Evolutionary conservation across 2,113 vertebrate genomes (phyloP), one percentile per base, ranked within the genome.

Genomic region (Phrynosoma blainvillii): DNA sequence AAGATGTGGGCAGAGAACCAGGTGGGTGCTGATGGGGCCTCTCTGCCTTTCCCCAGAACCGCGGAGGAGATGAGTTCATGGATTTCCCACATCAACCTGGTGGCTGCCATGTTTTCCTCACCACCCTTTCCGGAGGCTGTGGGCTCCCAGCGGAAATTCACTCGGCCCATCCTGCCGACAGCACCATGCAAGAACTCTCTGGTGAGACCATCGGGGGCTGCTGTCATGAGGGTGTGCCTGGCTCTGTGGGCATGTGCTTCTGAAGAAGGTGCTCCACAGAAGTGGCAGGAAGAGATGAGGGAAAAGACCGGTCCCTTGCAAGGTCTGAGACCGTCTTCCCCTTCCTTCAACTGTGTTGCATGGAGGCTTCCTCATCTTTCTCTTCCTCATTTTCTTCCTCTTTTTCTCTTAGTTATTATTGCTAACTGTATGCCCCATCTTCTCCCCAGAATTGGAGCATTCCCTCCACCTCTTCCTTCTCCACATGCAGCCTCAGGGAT

Each of bases 121-220:
- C 98, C 98, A 0, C 98, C 98, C 0, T 99, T 99, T 84, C 98
- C 98, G 0, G 98, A 98, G 0, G 98, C 98, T 0, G 97, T 99
- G 1, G 98, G 98, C 66, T 99, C 98, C 59, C 98, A 98, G 94
- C 97, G 96, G 90, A 96, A 95, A 93, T 98, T 99, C 84, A 96
- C 95, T 84, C 94, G 98, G 30, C 98, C 98, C 30, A 97, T 98
- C 87, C 96, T 98, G 12, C 98, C 98, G 0, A 93, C 97, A 0
- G 92, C 96, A 1, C 96, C 96, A 7, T 97, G 97, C 2, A 96
- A 94, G 62, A 95, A 97, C 76, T 96, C 96, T 27, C 94, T 97
- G 97, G 98, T 98, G 96, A 20, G 84, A 18, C 40, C 59, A 4
- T 16, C 3, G 14, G 16, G 27, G 9, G 2, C n/a, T 1, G 7